Percentiles rank a stretch among this genome's conserved stretches.
phyloP scores from a whole-genome alignment of 2,113 vertebrate species.

The Trichomycterus rosablanca region DNA sequence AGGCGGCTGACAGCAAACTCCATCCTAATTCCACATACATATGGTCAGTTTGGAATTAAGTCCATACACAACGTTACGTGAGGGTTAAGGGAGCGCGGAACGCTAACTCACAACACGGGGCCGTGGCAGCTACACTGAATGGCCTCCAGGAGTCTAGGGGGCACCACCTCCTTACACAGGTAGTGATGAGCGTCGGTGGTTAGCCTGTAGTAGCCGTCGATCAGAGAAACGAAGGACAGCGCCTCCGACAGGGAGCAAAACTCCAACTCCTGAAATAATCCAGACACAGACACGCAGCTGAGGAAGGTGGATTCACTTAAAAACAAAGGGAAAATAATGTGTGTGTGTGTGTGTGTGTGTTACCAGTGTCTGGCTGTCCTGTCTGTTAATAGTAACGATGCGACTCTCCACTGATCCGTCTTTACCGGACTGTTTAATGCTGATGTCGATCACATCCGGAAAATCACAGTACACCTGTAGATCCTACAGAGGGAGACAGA shows the following conservation, averaged over 20 bases:
- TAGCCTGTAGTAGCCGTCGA: constrained; percentile 93
- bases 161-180: constrained; percentile 91
- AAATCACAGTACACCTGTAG: constrained; percentile 93
- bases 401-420: constrained; percentile 85
- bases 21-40: constrained; percentile 69
- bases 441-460: constrained; percentile 91
- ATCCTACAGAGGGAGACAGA: constrained; percentile 67
- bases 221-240: constrained; percentile 88
- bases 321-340: not conserved
- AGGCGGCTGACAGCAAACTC: constrained; percentile 87
- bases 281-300: not conserved
- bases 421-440: constrained; percentile 88
- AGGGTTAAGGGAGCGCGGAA: no score
- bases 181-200: constrained; percentile 92
- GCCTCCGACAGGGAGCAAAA: constrained; percentile 83
- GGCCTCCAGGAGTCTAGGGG: constrained; percentile 84
- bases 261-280: constrained; percentile 86
- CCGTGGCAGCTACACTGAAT: constrained; percentile 92
- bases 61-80: not conserved
- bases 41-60: not conserved
- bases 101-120: constrained; percentile 83
- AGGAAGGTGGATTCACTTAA: no score
- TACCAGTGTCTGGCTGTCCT: constrained; percentile 89
- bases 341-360: constrained; percentile 35
- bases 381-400: constrained; percentile 89